Base-by-base conservation (phyloP, 2,797 vertebrate genomes). In the Sebastes variabilis region DNA sequence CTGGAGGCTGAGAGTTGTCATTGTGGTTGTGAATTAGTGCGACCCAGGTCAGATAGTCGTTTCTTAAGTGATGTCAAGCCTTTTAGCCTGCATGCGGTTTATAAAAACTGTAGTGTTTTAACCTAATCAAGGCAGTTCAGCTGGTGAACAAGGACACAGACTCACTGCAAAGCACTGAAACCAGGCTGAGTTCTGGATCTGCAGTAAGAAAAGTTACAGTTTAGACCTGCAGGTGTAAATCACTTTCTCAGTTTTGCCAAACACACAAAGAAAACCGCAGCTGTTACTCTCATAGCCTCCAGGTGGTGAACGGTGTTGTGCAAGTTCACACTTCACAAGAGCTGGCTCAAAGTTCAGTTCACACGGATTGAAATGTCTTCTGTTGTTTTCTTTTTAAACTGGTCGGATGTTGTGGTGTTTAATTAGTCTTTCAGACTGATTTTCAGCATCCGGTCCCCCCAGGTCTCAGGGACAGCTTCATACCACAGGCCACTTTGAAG, bases 71-170 rank as follows among this genome's bases (percentile, higher is more conserved):
- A 10, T 27, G 36, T 27, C 16, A 10, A 20, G 38, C 64, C 56
- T 82, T 85, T 85, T 64, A 67, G 64, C 36, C 36, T 30, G 11
- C 3, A 25, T 5, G 10, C 60, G 4, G 69, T 70, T 61, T 29
- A 52, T 42, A 16, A 32, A 55, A 81, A 71, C 42, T 25, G 30
- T 22, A 6, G 6, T 3, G 18, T 9, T 42, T 42, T 75, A 59
- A 71, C 72, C 54, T 22, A 59, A 66, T 84, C 49, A 25, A 55
- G 30, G 67, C 29, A 36, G 58, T 67, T 77, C 61, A 18, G 52
- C 67, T 60, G 18, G 60, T 52, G 42, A 27, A 22, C 55, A 4
- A 77, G 27, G 65, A 81, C 65, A 12, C 25, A 6, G 36, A 58
- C 68, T 61, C 20, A 2, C 58, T 25, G 46, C 16, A 65, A 34